These are phyloP conservation scores for Callyntrura guangdongensis DNA, from an alignment of 2,888 invertebrate species.

Conservation along the genomic window DNA sequence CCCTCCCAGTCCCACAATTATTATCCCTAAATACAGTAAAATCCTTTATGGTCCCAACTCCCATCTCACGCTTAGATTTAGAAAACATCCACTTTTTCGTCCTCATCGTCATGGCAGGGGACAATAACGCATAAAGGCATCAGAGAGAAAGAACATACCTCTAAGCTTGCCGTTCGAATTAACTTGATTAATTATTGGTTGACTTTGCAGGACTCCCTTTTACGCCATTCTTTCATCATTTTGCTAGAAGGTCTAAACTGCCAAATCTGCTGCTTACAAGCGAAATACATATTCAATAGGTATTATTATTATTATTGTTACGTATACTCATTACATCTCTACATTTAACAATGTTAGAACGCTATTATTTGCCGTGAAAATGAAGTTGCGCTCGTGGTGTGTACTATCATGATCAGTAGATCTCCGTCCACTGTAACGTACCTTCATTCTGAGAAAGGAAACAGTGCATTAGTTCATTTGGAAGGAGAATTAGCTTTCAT, in stretches of 20 bases:
- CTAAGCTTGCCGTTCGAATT: constrained; percentile 66
- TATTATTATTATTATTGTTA: constrained; percentile 25
- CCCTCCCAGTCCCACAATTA: neutral
- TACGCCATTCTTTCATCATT: constrained; percentile 59
- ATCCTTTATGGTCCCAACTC: neutral
- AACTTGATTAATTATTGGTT: constrained; percentile 78
- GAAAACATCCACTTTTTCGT: neutral
- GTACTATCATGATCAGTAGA: constrained; percentile 7
- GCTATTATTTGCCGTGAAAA: constrained; percentile 20
- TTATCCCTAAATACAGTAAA: neutral
- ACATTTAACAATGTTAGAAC: neutral
- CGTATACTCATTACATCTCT: neutral
- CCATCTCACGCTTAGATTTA: neutral
- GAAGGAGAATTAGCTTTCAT: constrained; percentile 37
- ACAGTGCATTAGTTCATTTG: constrained; percentile 43
- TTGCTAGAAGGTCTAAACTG: constrained; percentile 64
- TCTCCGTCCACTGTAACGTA: neutral
- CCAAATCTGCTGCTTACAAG: constrained; percentile 36
- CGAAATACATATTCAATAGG: neutral
- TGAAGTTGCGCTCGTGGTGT: constrained; percentile 15
- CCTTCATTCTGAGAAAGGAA: constrained; percentile 28
- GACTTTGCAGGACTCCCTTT: constrained; percentile 65
- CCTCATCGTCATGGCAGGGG: neutral
- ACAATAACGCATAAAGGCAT: constrained; percentile 46
- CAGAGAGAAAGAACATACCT: constrained; percentile 24